A percentile compares a stretch with the other conserved stretches of the same genome.
phyloP scores from a whole-genome alignment of 2,797 vertebrate species.

The Dallia pectoralis region DNA sequence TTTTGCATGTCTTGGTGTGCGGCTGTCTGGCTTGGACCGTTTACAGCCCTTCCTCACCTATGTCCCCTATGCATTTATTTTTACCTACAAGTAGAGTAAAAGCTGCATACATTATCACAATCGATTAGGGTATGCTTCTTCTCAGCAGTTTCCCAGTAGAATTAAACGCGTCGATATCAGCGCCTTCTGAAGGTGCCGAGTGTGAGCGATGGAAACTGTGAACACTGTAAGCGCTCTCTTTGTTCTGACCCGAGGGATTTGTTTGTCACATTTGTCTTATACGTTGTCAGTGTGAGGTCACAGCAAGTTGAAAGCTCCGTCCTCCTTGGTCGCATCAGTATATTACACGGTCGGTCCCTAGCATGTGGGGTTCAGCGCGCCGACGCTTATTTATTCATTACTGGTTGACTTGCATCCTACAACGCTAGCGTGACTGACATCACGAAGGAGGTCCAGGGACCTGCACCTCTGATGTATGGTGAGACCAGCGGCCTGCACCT shows the following conservation, averaged over 20 bases:
- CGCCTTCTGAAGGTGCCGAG: neutral
- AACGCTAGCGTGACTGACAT: conserved; percentile 16
- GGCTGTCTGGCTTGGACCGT: neutral
- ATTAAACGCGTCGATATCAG: neutral
- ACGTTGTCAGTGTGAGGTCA: conserved; percentile 30
- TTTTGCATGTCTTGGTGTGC: neutral
- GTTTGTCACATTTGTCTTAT: conserved; percentile 10
- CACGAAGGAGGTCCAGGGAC: conserved; percentile 18
- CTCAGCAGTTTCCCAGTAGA: neutral
- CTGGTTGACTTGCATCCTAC: conserved; percentile 19
- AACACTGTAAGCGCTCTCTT: neutral
- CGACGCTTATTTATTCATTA: conserved; percentile 39
- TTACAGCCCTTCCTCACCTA: too few species aligned
- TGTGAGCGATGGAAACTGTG: neutral
- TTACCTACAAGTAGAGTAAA: neutral
- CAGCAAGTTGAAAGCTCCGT: conserved; percentile 15
- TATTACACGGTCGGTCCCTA: conserved; percentile 39
- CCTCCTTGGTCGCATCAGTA: conserved; percentile 24
- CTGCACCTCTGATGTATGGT: conserved; percentile 1
- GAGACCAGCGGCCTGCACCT: conserved; percentile 9
- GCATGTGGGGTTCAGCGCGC: conserved; percentile 30
- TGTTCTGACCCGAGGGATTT: conserved; percentile 8
- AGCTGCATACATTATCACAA: neutral
- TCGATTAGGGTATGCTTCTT: neutral
- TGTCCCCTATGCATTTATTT: conserved; percentile 8